Evolutionary conservation across 2,797 vertebrate genomes (phyloP), one percentile per base, ranked within the genome.

Genomic region (Peromyscus attwateri): DNA sequence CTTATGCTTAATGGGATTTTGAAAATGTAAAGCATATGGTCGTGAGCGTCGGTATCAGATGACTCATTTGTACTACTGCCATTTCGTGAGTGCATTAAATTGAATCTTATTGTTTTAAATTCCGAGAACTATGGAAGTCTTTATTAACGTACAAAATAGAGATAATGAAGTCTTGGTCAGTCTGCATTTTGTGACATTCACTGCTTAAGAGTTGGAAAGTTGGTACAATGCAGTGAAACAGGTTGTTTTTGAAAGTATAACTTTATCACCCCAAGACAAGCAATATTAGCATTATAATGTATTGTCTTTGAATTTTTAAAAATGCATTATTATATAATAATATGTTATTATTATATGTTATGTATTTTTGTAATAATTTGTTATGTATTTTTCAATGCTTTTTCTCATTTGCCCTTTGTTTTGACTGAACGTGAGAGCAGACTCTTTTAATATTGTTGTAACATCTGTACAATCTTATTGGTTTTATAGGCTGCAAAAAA

Each of bases 1-100:
- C 77, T 94, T 92, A 81, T 46, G 52, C 64, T 91, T 97, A 96
- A 92, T 91, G 70, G 75, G 96, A 95, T 84, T 95, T 92, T 94
- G 73, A 89, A 94, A 97, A 97, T 84, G 37, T 81, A 94, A 94
- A 97, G 92, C 94, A 97, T 82, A 95, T 94, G 92, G 81, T 80
- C 64, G 1, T 87, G 95, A 93, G 85, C 92, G 85, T 52, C 34
- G 84, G 64, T 87, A 95, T 83, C 96, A 89, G 93, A 83, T 96
- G 94, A 95, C 84, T 89, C 91, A 81, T 91, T 96, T 95, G 94
- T 92, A 95, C 37, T 64, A 84, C 94, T 94, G 29, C 85, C 75
- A 87, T 81, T 96, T 96, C 37, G 25, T 87, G 57, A 94, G 64
- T 87, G 12, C 49, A 46, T 94, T 95, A 95, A 95, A 79, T 10